A percentile compares a stretch with the other conserved stretches of the same genome.
phyloP scores from a whole-genome alignment of 2,888 invertebrate species.

The Rhodophaea formosa region DNA sequence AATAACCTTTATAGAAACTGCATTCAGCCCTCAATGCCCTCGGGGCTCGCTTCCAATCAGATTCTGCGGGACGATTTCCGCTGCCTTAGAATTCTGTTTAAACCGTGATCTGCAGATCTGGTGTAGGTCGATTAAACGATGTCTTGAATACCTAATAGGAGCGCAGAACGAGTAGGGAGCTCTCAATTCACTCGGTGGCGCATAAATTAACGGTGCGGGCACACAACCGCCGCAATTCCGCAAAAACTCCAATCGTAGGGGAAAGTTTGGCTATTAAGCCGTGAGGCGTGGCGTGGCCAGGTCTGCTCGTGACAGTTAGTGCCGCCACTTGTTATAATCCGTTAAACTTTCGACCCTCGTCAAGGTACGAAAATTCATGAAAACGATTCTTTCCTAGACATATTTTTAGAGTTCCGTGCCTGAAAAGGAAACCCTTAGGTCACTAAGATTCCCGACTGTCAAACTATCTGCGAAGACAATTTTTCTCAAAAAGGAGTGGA shows the following conservation, averaged over 20 bases:
- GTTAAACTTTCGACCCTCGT: constrained; percentile 78
- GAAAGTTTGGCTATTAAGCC: constrained; percentile 80
- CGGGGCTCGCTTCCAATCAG: constrained; percentile 48
- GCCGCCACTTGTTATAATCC: constrained; percentile 79
- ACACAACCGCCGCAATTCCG: constrained; percentile 64
- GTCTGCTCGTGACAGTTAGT: constrained; percentile 78
- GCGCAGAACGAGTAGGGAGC: constrained; percentile 54
- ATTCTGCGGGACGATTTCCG: constrained; percentile 52
- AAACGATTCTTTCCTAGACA: constrained; percentile 58
- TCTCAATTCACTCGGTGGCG: constrained; percentile 61
- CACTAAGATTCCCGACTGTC: too few relatives aligned
- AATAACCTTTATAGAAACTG: constrained; percentile 12
- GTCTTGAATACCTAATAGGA: constrained; percentile 76
- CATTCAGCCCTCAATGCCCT: constrained; percentile 30
- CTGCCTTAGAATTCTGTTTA: constrained; percentile 57
- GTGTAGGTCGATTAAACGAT: constrained; percentile 69
- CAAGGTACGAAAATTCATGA: constrained; percentile 77
- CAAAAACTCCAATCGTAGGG: constrained; percentile 79
- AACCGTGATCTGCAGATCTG: constrained; percentile 51
- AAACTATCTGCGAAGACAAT: too few relatives aligned
- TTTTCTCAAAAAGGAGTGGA: too few relatives aligned
- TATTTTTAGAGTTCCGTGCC: constrained; percentile 31
- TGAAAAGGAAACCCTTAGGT: too few relatives aligned
- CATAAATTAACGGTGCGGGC: constrained; percentile 72
- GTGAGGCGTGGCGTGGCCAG: constrained; percentile 75